Percentiles rank a stretch among this genome's conserved stretches.
Evolutionary conservation across 2,888 invertebrate genomes (phyloP).

Genomic region (Yponomeuta evonymella): DNA sequence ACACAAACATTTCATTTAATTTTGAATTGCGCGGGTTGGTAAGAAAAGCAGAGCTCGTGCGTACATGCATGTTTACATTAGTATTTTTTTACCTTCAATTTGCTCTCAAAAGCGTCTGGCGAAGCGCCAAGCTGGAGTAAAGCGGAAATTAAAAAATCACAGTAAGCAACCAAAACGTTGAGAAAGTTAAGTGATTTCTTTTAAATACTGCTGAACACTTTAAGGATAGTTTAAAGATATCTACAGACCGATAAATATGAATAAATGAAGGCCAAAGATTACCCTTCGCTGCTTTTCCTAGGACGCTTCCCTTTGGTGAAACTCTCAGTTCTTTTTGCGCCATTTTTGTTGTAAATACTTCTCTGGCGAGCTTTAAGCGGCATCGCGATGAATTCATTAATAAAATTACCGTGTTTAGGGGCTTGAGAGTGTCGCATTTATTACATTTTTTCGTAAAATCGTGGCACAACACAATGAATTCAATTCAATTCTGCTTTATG

Average conservation of each 20-base stretch:
- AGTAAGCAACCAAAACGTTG: too few species aligned
- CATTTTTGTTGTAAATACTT: constrained; percentile 66
- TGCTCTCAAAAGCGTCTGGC: constrained; percentile 38
- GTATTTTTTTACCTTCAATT: constrained; percentile 37
- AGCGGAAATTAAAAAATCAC: background rate
- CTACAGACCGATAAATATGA: too few species aligned
- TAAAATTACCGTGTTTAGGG: background rate
- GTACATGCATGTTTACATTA: background rate
- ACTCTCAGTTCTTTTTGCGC: constrained; percentile 54
- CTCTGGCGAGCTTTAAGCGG: constrained; percentile 63
- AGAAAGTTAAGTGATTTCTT: background rate
- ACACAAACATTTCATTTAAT: background rate
- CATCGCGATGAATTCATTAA: constrained; percentile 34
- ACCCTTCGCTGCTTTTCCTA: constrained; percentile 60
- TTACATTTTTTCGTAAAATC: background rate
- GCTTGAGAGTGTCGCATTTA: background rate
- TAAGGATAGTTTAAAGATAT: background rate
- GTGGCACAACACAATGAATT: background rate
- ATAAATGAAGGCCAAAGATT: constrained; percentile 18
- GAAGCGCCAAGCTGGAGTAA: constrained; percentile 40
- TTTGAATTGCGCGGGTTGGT: too few species aligned
- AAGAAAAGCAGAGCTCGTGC: background rate
- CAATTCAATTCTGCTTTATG: too few species aligned
- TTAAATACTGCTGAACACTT: background rate
- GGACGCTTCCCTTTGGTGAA: constrained; percentile 52